A percentile compares a stretch with the other conserved stretches of the same genome.
Evolutionary conservation across 1,140 invertebrate genomes (phyloP).

Genomic region (Macrostomum lignano): DNA sequence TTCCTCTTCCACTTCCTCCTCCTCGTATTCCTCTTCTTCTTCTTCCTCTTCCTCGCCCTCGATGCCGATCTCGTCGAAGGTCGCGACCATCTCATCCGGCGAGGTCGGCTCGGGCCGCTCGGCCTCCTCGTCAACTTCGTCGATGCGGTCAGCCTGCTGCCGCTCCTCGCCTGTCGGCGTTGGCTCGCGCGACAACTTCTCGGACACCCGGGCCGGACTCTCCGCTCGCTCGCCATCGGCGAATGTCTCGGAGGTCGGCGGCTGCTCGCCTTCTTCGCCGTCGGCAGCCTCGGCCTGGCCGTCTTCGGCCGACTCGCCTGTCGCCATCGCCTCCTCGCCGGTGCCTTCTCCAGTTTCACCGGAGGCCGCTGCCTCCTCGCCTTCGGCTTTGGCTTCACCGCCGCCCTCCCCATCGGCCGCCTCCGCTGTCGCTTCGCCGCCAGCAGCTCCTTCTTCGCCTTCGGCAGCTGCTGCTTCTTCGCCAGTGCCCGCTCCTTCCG

Average conservation of each 20-base stretch:
- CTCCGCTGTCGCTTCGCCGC: neutral
- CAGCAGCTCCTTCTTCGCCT: slow-evolving; percentile 1
- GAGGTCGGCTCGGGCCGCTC: slow-evolving; percentile 7
- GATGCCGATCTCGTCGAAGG: slow-evolving; percentile 10
- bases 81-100: slow-evolving; percentile 4
- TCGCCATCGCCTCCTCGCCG: slow-evolving; percentile 14
- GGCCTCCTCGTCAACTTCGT: slow-evolving; percentile 7
- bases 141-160: slow-evolving; percentile 4
- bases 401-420: slow-evolving; percentile 6
- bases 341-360: slow-evolving; percentile 20
- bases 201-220: no score
- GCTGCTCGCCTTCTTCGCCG: no score
- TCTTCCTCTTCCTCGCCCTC: slow-evolving; percentile 9
- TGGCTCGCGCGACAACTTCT: no score
- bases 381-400: slow-evolving; percentile 5
- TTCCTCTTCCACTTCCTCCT: slow-evolving; percentile 8
- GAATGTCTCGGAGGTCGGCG: no score
- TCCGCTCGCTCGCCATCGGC: no score
- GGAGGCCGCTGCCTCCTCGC: slow-evolving; percentile 5
- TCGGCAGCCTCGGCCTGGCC: no score
- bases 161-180: slow-evolving; percentile 3
- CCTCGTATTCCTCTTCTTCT: slow-evolving; percentile 11
- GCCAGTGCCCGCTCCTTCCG: no score
- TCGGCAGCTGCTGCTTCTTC: no score
- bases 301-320: no score